A percentile compares a stretch with the other conserved stretches of the same genome.
Evolutionary conservation across 1,140 invertebrate genomes (phyloP).

Genomic region (Nymphalis io): DNA sequence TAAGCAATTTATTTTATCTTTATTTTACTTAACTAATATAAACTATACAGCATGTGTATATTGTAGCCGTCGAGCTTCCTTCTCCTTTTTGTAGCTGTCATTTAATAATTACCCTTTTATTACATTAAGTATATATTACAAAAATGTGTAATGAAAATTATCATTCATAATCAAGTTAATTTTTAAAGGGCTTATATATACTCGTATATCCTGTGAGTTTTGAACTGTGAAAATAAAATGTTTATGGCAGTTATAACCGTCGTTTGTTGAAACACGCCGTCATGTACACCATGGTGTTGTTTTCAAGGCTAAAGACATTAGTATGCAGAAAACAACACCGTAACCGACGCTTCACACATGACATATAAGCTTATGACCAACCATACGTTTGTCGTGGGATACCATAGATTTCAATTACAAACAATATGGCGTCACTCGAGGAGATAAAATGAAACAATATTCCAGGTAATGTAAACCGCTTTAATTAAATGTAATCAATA

Average conservation of each 20-base stretch:
- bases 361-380: conserved; percentile 40
- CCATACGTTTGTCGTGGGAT: conserved; percentile 4
- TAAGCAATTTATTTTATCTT: too few relatives aligned
- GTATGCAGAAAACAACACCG: conserved; percentile 58
- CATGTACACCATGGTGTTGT: conserved; percentile 25
- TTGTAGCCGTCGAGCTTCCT: too few relatives aligned
- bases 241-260: conserved; percentile 16
- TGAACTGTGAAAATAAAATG: conserved; percentile 1
- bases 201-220: too few relatives aligned
- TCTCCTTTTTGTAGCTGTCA: too few relatives aligned
- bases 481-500: conserved; percentile 74
- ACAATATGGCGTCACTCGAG: background rate
- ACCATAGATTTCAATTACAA: background rate
- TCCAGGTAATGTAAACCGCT: conserved; percentile 62
- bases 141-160: too few relatives aligned
- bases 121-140: background rate
- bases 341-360: conserved; percentile 46
- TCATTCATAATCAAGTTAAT: too few relatives aligned
- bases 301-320: conserved; percentile 59
- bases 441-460: conserved; percentile 38
- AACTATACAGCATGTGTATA: too few relatives aligned
- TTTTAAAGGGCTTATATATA: too few relatives aligned
- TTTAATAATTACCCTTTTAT: background rate
- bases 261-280: conserved; percentile 16
- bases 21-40: too few relatives aligned